A percentile compares a stretch with the other conserved stretches of the same genome.
phyloP scores from a whole-genome alignment of 37 sponge, comb jelly and placozoan genomes.

The Halisarca cf. caerulea region DNA sequence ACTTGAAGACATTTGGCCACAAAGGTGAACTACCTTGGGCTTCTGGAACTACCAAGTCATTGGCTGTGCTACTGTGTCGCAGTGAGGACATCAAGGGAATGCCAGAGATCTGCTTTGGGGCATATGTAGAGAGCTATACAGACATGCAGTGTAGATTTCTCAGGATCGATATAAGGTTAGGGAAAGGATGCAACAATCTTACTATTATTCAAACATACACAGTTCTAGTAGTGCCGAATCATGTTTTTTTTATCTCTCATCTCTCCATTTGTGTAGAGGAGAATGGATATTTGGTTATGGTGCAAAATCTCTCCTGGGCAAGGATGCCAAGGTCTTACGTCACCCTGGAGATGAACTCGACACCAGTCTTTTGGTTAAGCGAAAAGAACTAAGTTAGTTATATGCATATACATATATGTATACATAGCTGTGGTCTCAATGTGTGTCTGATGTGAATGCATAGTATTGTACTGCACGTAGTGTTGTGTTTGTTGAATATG shows the following conservation, averaged over 20 bases:
- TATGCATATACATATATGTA: neutral
- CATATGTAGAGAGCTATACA: neutral
- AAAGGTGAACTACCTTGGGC: neutral
- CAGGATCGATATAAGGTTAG: slow-evolving; percentile 20
- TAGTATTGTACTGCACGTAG: no score
- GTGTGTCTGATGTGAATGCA: no score
- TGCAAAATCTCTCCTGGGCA: neutral
- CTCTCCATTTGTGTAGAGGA: no score
- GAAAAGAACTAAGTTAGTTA: slow-evolving; percentile 16
- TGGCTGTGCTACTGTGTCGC: slow-evolving; percentile 7
- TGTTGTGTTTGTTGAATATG: no score
- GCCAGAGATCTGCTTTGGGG: slow-evolving; percentile 13
- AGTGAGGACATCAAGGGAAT: slow-evolving; percentile 25
- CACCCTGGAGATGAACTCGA: slow-evolving; percentile 19
- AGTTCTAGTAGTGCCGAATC: no score
- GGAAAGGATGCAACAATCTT: neutral
- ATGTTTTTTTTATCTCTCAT: no score
- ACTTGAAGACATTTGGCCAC: neutral
- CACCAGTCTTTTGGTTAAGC: neutral
- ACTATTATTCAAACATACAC: no score
- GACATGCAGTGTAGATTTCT: slow-evolving; percentile 13
- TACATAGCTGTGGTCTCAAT: neutral
- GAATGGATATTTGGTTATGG: slow-evolving; percentile 30
- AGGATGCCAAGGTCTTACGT: slow-evolving; percentile 5
- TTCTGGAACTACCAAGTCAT: neutral